Conservation (phyloP, 2,797 vertebrate species). For the Falco biarmicus region DNA sequence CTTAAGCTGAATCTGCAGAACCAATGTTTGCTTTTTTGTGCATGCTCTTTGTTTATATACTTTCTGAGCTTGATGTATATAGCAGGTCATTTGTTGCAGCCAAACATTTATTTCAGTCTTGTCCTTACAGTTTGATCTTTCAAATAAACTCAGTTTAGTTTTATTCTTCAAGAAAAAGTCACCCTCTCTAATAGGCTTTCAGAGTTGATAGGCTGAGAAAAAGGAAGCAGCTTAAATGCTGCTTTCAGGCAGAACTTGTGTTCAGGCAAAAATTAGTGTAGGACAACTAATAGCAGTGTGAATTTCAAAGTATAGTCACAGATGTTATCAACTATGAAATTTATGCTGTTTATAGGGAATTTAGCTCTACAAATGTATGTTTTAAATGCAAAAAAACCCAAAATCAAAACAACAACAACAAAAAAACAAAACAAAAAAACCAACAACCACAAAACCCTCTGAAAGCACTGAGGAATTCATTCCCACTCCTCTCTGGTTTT, state of each 20-base stretch:
- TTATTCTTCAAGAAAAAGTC: conserved; percentile 11
- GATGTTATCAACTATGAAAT: conserved; percentile 10
- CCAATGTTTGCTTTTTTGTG: rapidly evolving
- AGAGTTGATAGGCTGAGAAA: background rate
- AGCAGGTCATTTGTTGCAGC: background rate
- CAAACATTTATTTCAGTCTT: conserved; percentile 15
- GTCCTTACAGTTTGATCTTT: conserved; percentile 6
- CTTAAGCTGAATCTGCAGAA: background rate
- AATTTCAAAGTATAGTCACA: conserved; percentile 37
- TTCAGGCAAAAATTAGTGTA: background rate
- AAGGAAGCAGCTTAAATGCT: background rate
- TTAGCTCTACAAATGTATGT: background rate
- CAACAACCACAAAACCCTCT: background rate
- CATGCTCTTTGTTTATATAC: background rate
- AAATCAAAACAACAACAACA: too few relatives aligned
- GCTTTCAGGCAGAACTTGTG: conserved; percentile 1
- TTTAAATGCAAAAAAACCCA: background rate
- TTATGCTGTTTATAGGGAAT: background rate
- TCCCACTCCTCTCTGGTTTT: background rate
- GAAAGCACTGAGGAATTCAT: background rate
- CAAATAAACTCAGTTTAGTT: background rate
- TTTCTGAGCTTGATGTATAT: background rate
- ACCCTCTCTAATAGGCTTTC: background rate
- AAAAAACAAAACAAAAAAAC: background rate
- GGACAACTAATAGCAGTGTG: background rate